These are phyloP conservation scores for Misgurnus anguillicaudatus DNA, from an alignment of 2,113 vertebrate species.

Conservation along the genomic window DNA sequence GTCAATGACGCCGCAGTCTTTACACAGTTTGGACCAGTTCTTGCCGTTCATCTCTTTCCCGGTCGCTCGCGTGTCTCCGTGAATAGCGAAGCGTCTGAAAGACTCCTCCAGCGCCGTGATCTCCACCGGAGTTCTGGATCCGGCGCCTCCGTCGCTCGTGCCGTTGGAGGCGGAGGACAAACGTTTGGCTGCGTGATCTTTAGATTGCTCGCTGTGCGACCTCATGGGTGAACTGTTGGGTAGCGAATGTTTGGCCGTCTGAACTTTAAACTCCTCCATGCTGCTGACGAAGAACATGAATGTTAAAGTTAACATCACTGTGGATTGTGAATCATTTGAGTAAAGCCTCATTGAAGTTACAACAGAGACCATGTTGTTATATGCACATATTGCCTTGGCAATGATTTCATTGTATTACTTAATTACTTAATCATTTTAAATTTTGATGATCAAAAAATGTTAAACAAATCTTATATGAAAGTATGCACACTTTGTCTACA, in stretches of 20 bases:
- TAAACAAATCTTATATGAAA: too few species aligned
- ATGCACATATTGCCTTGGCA: too few species aligned
- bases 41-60: constrained; percentile 95
- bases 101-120: constrained; percentile 89
- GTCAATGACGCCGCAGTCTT: constrained; percentile 91
- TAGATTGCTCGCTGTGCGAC: constrained; percentile 70
- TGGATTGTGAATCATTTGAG: too few species aligned
- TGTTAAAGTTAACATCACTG: background rate
- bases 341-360: too few species aligned
- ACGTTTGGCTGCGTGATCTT: constrained; percentile 71
- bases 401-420: too few species aligned
- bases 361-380: too few species aligned
- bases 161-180: constrained; percentile 82
- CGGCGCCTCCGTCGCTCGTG: constrained; percentile 75
- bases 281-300: constrained; percentile 61
- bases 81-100: constrained; percentile 90
- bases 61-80: constrained; percentile 89
- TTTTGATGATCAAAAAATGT: too few species aligned
- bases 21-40: constrained; percentile 97
- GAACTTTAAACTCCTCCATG: constrained; percentile 77
- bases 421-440: too few species aligned
- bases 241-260: constrained; percentile 73
- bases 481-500: too few species aligned
- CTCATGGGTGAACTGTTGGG: constrained; percentile 65
- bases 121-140: constrained; percentile 76